Evolutionary conservation across 2,888 invertebrate species (phyloP).

Genomic region (Chymomyza procnemis): DNA sequence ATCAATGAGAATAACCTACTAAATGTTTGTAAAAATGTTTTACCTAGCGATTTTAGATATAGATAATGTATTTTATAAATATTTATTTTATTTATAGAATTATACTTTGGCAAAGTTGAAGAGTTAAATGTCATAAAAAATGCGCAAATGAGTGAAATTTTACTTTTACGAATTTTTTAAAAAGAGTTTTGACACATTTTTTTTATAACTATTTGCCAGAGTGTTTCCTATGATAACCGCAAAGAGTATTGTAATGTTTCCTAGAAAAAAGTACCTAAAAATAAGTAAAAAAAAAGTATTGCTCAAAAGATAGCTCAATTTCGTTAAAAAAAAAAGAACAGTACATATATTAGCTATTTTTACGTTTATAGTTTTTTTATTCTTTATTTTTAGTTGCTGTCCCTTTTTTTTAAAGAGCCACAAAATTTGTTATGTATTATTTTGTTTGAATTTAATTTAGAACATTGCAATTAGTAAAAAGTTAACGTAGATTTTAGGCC

Average conservation of each 20-base stretch:
- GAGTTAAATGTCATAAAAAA: neutral
- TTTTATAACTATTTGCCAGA: conserved; percentile 26
- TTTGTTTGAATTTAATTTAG: neutral
- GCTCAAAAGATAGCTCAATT: neutral
- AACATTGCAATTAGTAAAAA: neutral
- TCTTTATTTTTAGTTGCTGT: too few species aligned
- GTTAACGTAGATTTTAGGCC: neutral
- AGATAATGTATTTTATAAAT: conserved; percentile 34
- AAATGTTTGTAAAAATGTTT: conserved; percentile 29
- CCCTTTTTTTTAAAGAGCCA: too few species aligned
- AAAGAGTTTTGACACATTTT: conserved; percentile 27
- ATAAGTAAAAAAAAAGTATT: neutral
- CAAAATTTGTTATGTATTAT: neutral
- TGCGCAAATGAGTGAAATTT: conserved; percentile 7
- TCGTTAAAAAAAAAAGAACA: neutral
- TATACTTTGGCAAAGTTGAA: conserved; percentile 28
- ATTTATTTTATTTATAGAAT: conserved; percentile 37
- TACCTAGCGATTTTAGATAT: conserved; percentile 36
- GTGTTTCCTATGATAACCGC: conserved; percentile 28
- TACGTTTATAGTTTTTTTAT: too few species aligned
- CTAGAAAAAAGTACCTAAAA: conserved; percentile 39
- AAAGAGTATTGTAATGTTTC: conserved; percentile 39
- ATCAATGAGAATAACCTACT: neutral
- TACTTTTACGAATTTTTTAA: conserved; percentile 9
- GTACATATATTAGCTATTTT: neutral